These are phyloP conservation scores for Paradisaea rubra DNA, from an alignment of 2,113 vertebrate genomes.

Conservation along the genomic window DNA sequence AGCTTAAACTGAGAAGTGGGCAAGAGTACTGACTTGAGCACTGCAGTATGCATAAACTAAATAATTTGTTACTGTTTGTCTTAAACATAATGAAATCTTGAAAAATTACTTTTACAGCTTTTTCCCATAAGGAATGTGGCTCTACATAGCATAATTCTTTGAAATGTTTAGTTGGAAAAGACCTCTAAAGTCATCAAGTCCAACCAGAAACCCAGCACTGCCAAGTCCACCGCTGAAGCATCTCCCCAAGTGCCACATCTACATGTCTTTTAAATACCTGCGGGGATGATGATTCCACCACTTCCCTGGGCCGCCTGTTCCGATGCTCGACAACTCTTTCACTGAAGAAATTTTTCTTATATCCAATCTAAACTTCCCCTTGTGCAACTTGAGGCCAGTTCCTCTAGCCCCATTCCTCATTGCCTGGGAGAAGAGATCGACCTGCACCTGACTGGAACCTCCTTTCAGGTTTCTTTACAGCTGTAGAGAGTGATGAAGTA, in stretches of 20 bases:
- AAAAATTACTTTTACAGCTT: not conserved
- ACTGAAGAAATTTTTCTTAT: not conserved
- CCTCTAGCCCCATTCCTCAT: not conserved
- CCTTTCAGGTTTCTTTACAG: not conserved
- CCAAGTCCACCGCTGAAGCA: not conserved
- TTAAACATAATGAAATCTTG: not conserved
- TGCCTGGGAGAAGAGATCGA: not conserved
- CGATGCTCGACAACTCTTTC: not conserved
- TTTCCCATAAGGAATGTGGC: not conserved
- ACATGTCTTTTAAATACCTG: not conserved
- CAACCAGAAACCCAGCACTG: not conserved
- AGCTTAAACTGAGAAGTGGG: not conserved
- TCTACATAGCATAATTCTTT: not conserved
- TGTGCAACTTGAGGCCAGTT: not conserved
- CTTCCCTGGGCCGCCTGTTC: not conserved
- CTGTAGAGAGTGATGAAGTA: not conserved
- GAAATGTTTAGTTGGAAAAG: not conserved
- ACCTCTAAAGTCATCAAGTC: not conserved
- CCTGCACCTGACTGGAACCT: not conserved
- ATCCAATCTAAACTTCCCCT: not conserved
- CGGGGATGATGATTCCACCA: not conserved
- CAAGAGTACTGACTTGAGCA: not conserved
- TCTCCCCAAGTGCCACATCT: not conserved
- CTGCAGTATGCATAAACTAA: not conserved
- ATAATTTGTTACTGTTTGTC: not conserved